A percentile compares a stretch with the other conserved stretches of the same genome.
These are phyloP conservation scores for Notospermus geniculatus DNA, from an alignment of 1,140 invertebrate species.

Conservation along the genomic window DNA sequence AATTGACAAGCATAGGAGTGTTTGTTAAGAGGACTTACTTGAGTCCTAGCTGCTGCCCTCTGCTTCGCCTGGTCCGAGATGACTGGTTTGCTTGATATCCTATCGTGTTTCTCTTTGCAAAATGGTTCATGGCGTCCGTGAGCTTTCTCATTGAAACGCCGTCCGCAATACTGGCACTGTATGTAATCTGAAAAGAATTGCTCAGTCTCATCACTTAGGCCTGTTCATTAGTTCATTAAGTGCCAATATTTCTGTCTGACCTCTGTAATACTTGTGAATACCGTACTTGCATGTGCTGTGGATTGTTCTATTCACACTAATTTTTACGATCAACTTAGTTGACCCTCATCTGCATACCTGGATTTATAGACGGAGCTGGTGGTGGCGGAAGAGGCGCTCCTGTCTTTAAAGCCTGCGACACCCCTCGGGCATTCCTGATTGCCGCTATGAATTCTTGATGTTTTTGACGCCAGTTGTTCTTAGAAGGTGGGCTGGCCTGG, in stretches of 20 bases:
- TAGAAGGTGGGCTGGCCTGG: slow-evolving; percentile 19
- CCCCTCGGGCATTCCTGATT: slow-evolving; percentile 60
- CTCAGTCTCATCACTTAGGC: too few species aligned
- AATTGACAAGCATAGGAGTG: too few species aligned
- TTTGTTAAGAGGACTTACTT: background rate
- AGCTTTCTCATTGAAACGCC: slow-evolving; percentile 80
- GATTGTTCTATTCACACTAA: too few species aligned
- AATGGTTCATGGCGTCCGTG: slow-evolving; percentile 88
- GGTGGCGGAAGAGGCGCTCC: slow-evolving; percentile 50
- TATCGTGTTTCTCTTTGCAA: slow-evolving; percentile 73
- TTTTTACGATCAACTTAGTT: too few species aligned
- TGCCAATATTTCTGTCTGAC: too few species aligned
- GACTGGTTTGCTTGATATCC: slow-evolving; percentile 27
- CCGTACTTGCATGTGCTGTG: too few species aligned
- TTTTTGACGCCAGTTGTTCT: slow-evolving; percentile 60
- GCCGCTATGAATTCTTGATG: slow-evolving; percentile 63
- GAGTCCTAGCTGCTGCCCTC: background rate
- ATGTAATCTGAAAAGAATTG: slow-evolving; percentile 50
- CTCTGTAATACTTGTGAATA: too few species aligned
- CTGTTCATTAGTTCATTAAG: too few species aligned
- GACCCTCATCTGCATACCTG: too few species aligned
- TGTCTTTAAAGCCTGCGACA: slow-evolving; percentile 40
- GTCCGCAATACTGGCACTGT: slow-evolving; percentile 75
- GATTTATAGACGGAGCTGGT: slow-evolving; percentile 50
- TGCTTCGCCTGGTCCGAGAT: background rate